A percentile compares a stretch with the other conserved stretches of the same genome.
phyloP scores from a whole-genome alignment of 2,797 vertebrate genomes.

The Alectoris magna region DNA sequence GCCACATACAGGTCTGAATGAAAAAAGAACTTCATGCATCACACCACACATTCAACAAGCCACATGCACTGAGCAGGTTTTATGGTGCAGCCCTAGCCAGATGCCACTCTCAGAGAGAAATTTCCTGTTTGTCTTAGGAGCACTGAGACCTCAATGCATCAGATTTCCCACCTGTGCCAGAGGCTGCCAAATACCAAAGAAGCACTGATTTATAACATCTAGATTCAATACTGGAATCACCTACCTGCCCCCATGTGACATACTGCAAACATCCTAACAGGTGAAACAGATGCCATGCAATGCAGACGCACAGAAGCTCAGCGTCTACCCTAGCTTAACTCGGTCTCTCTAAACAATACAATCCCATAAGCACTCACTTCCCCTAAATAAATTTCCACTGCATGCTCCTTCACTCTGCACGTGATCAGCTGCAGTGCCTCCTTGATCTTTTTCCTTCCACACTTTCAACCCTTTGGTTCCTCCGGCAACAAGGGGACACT shows the following conservation, averaged over 20 bases:
- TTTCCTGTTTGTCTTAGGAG: background rate
- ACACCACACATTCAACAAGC: slow-evolving; percentile 65
- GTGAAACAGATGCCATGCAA: slow-evolving; percentile 57
- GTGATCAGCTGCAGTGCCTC: background rate
- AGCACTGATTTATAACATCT: background rate
- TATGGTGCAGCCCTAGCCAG: background rate
- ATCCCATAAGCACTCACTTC: background rate
- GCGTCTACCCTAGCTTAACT: background rate
- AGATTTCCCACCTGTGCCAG: background rate
- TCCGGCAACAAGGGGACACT: background rate
- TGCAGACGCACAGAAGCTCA: slow-evolving; percentile 41
- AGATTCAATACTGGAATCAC: background rate
- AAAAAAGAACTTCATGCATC: slow-evolving; percentile 45
- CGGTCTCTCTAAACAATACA: background rate
- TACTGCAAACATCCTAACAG: background rate
- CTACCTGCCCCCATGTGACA: background rate
- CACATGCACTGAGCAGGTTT: slow-evolving; percentile 45
- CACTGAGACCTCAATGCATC: background rate
- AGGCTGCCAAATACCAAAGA: background rate
- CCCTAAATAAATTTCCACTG: background rate
- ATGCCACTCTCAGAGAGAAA: background rate
- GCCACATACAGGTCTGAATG: background rate
- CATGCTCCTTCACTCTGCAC: background rate
- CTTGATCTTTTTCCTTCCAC: background rate
- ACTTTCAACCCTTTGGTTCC: background rate